phyloP scores from a whole-genome alignment of 2,113 vertebrate genomes.

The Desmodus rotundus region DNA sequence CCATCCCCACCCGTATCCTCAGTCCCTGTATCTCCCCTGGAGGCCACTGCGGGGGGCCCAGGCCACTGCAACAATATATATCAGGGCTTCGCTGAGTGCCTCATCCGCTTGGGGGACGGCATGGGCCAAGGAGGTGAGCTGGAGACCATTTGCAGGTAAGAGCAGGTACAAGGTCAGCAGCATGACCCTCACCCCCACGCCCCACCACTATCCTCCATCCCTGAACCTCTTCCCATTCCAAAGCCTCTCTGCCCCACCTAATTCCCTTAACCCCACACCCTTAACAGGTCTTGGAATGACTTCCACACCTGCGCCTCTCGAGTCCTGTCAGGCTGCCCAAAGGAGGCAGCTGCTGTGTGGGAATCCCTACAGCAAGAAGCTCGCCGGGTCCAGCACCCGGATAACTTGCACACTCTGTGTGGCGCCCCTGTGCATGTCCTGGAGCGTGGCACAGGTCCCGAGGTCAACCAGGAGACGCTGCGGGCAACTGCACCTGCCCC shows the following conservation, averaged over 20 bases:
- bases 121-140: slow-evolving; percentile 88
- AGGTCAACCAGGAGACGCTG: slow-evolving; percentile 93
- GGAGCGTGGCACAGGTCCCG: slow-evolving; percentile 63
- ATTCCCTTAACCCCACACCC: slow-evolving; percentile 9
- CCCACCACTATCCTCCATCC: background rate
- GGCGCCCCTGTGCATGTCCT: slow-evolving; percentile 73
- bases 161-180: background rate
- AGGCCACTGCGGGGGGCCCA: slow-evolving; percentile 75
- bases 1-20: background rate
- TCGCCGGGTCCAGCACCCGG: slow-evolving; percentile 93
- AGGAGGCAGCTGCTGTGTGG: slow-evolving; percentile 92
- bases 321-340: slow-evolving; percentile 90
- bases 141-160: slow-evolving; percentile 94
- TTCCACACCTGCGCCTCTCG: slow-evolving; percentile 91
- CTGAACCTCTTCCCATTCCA: background rate
- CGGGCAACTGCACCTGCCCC: slow-evolving; percentile 62
- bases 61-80: slow-evolving; percentile 92
- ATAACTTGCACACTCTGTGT: slow-evolving; percentile 95
- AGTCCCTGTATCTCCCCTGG: slow-evolving; percentile 46
- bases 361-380: slow-evolving; percentile 95
- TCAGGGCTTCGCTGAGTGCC: slow-evolving; percentile 93
- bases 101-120: slow-evolving; percentile 93
- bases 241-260: background rate
- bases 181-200: background rate
- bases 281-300: slow-evolving; percentile 92